Conservation (phyloP, 2,888 invertebrate species). For the Abrostola triplasia region DNA sequence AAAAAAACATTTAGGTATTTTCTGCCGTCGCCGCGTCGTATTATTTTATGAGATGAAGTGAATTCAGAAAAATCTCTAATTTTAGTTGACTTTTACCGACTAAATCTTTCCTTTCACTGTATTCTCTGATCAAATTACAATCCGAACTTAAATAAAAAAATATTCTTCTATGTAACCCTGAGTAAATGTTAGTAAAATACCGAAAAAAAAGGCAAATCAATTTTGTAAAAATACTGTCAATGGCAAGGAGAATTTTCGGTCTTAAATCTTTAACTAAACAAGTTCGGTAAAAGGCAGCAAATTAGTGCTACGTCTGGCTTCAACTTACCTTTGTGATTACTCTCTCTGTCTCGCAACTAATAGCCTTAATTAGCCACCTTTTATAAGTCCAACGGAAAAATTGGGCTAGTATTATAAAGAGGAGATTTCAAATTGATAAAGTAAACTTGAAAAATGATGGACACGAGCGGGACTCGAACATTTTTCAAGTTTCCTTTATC, state of each 20-base stretch:
- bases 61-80: neutral
- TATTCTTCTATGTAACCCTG: conserved; percentile 12
- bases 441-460: no score
- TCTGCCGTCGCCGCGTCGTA: neutral
- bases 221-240: conserved; percentile 26
- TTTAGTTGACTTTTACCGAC: conserved; percentile 18
- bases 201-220: conserved; percentile 1
- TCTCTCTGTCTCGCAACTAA: no score
- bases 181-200: conserved; percentile 22
- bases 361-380: no score
- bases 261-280: conserved; percentile 14
- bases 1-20: conserved; percentile 19
- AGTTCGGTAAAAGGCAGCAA: neutral
- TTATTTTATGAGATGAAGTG: neutral
- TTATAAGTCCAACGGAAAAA: no score
- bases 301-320: neutral
- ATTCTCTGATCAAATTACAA: conserved; percentile 19
- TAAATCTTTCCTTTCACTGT: conserved; percentile 6
- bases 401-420: no score
- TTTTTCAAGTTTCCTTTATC: no score
- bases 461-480: no score
- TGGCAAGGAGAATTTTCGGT: conserved; percentile 22
- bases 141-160: conserved; percentile 14
- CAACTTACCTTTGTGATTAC: conserved; percentile 7
- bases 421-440: no score